phyloP scores from a whole-genome alignment of 2,888 invertebrate genomes.

The Arrhopalites spinosus region DNA sequence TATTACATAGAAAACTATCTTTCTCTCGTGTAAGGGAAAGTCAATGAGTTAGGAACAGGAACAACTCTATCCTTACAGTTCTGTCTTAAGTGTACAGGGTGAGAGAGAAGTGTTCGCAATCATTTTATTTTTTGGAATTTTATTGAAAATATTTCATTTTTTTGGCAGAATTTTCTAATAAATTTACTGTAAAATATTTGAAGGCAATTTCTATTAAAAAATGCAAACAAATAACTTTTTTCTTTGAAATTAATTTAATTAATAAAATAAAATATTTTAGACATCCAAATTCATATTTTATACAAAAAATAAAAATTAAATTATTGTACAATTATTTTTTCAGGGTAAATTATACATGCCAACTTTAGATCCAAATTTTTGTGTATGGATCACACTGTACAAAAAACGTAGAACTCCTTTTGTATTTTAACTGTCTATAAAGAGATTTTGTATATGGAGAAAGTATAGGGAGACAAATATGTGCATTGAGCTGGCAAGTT shows the following conservation, averaged over 20 bases:
- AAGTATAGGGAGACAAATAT: too few relatives aligned
- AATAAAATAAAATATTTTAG: neutral
- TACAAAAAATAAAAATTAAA: too few relatives aligned
- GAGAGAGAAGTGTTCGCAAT: neutral
- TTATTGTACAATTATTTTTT: too few relatives aligned
- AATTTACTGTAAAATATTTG: neutral
- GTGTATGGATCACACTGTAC: too few relatives aligned
- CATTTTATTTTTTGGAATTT: neutral
- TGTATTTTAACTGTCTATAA: too few relatives aligned
- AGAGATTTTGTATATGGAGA: too few relatives aligned
- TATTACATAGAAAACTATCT: neutral
- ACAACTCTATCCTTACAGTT: neutral
- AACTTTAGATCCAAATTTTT: too few relatives aligned
- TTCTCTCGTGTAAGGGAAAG: neutral
- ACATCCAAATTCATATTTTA: neutral
- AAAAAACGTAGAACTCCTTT: too few relatives aligned
- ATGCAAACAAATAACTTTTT: neutral
- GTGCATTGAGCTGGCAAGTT: neutral
- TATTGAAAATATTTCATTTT: neutral
- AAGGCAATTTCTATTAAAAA: neutral
- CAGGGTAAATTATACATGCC: too few relatives aligned
- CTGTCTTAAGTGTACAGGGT: neutral
- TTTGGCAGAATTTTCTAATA: too few relatives aligned
- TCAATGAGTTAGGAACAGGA: neutral
- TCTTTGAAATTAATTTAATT: neutral